Evolutionary conservation across 1,140 invertebrate genomes (phyloP).

Genomic region (Andricus grossulariae): DNA sequence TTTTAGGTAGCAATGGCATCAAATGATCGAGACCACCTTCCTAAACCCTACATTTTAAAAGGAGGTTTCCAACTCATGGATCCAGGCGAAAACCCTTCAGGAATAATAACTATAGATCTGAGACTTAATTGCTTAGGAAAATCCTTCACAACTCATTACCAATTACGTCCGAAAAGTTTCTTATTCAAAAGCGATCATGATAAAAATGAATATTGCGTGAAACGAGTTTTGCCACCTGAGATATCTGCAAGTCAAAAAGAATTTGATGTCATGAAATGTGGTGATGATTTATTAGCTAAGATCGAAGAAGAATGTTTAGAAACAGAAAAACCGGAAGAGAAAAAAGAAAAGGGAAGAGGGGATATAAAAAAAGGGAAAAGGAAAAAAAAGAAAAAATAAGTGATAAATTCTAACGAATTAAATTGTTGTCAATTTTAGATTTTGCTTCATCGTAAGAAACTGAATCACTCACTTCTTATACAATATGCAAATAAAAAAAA

Average conservation of each 20-base stretch:
- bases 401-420: neutral
- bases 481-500: slow-evolving; percentile 6
- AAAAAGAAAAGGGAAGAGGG: slow-evolving; percentile 34
- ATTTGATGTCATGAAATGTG: neutral
- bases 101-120: slow-evolving; percentile 61
- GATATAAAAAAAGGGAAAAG: neutral
- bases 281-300: neutral
- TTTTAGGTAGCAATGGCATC: slow-evolving; percentile 60
- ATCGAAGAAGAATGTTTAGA: slow-evolving; percentile 30
- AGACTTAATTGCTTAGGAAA: slow-evolving; percentile 64
- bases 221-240: slow-evolving; percentile 48
- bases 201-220: slow-evolving; percentile 56
- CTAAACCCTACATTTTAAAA: slow-evolving; percentile 63
- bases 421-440: neutral
- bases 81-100: slow-evolving; percentile 65
- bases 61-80: slow-evolving; percentile 62
- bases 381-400: slow-evolving; percentile 8
- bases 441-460: too few species aligned
- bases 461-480: too few species aligned
- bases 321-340: slow-evolving; percentile 31
- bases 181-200: slow-evolving; percentile 55
- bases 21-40: slow-evolving; percentile 63
- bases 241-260: slow-evolving; percentile 21
- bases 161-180: slow-evolving; percentile 55
- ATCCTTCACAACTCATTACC: slow-evolving; percentile 59